phyloP scores from a whole-genome alignment of 2,888 invertebrate species.

The Leucoma salicis region DNA sequence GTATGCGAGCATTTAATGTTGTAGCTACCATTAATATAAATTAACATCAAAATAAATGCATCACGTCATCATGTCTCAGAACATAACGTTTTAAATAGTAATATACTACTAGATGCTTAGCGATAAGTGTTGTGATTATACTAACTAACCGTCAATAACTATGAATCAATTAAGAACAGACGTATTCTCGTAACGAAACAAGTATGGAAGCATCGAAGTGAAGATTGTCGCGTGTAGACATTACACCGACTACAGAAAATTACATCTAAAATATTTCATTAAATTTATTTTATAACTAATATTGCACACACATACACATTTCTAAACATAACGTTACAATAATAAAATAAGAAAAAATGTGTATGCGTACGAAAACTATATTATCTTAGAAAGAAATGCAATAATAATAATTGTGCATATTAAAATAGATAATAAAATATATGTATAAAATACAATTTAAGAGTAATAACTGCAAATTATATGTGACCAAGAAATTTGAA shows the following conservation, averaged over 20 bases:
- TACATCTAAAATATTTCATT: slow-evolving; percentile 64
- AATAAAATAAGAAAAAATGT: slow-evolving; percentile 67
- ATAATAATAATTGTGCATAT: slow-evolving; percentile 78
- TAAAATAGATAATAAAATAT: slow-evolving; percentile 78
- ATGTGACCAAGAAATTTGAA: slow-evolving; percentile 62
- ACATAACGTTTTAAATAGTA: slow-evolving; percentile 70
- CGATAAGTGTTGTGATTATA: slow-evolving; percentile 73
- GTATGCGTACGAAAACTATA: slow-evolving; percentile 78
- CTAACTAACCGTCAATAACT: slow-evolving; percentile 71
- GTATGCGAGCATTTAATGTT: slow-evolving; percentile 74
- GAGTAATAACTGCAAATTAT: slow-evolving; percentile 74
- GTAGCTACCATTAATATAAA: slow-evolving; percentile 79
- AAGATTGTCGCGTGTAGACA: slow-evolving; percentile 1
- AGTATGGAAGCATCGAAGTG: slow-evolving; percentile 64
- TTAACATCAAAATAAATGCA: slow-evolving; percentile 81
- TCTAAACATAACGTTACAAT: slow-evolving; percentile 61
- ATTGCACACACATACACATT: slow-evolving; percentile 83
- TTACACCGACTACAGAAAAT: slow-evolving; percentile 37
- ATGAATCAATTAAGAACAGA: slow-evolving; percentile 50
- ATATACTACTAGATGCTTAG: slow-evolving; percentile 73
- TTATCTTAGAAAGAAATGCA: slow-evolving; percentile 66
- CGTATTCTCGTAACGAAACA: slow-evolving; percentile 59
- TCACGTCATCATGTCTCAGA: slow-evolving; percentile 78
- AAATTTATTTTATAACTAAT: slow-evolving; percentile 75
- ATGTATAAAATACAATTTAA: slow-evolving; percentile 76